These are phyloP conservation scores for Bombus confusus DNA, from an alignment of 1,140 invertebrate genomes.

Conservation along the genomic window DNA sequence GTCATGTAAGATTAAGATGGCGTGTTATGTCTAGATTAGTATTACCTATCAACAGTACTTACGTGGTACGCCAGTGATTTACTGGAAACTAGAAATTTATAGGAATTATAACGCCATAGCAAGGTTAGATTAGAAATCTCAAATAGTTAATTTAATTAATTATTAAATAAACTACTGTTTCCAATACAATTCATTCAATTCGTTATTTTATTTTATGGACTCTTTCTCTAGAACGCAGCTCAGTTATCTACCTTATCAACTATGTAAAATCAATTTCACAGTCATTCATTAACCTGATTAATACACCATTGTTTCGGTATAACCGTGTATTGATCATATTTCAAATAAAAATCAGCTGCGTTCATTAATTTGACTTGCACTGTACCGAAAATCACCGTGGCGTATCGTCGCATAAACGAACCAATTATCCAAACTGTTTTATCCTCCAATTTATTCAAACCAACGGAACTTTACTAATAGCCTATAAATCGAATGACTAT, in stretches of 20 bases:
- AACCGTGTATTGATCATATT: background rate
- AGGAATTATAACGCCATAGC: background rate
- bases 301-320: background rate
- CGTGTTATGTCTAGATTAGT: background rate
- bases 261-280: background rate
- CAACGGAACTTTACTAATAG: background rate
- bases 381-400: background rate
- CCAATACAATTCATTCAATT: no score
- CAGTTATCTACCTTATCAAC: background rate
- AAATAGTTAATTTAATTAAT: no score
- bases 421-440: background rate
- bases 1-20: slow-evolving; percentile 6
- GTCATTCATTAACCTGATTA: background rate
- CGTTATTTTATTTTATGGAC: background rate
- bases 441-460: background rate
- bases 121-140: background rate
- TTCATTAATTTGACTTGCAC: background rate
- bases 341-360: background rate
- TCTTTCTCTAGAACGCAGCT: background rate
- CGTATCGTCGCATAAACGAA: background rate
- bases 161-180: background rate
- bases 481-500: background rate
- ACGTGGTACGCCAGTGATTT: background rate
- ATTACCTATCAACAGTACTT: slow-evolving; percentile 1
- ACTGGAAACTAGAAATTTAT: background rate